These are phyloP conservation scores for Drosophila kurseongensis DNA, from an alignment of 1,140 invertebrate genomes.

Conservation along the genomic window DNA sequence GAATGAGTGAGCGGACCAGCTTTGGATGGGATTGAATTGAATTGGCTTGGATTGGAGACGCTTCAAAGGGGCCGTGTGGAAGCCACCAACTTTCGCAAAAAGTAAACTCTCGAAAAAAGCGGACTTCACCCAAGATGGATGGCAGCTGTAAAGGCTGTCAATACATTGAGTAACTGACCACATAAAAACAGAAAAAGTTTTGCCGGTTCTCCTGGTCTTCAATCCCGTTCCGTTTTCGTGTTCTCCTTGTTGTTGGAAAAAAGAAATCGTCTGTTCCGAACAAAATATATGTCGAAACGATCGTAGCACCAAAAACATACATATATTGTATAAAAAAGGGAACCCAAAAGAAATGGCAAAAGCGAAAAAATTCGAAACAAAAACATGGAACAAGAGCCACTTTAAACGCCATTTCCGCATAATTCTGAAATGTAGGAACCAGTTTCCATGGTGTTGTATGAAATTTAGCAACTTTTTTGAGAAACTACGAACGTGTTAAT, in stretches of 20 bases:
- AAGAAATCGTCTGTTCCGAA: constrained; percentile 62
- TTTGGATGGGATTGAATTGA: constrained; percentile 22
- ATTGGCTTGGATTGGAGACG: constrained; percentile 1
- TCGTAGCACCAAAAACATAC: constrained; percentile 10
- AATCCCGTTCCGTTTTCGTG: constrained; percentile 24
- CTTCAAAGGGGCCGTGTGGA: constrained; percentile 35
- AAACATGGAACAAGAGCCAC: constrained; percentile 43
- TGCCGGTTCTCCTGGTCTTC: constrained; percentile 23
- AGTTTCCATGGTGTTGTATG: constrained; percentile 55
- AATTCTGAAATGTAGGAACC: constrained; percentile 70
- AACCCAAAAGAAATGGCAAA: constrained; percentile 34
- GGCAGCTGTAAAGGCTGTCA: constrained; percentile 54
- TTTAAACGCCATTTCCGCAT: constrained; percentile 72
- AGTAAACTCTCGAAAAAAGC: constrained; percentile 17
- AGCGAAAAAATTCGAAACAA: constrained; percentile 28
- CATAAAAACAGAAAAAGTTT: constrained; percentile 26
- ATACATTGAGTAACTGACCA: constrained; percentile 55
- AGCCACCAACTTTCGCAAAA: constrained; percentile 50
- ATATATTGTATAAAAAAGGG: constrained; percentile 13
- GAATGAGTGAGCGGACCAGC: constrained; percentile 60
- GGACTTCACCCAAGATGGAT: constrained; percentile 35
- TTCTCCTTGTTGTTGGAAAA: constrained; percentile 29
- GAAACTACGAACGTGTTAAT: constrained; percentile 61
- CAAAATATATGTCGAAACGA: constrained; percentile 47
- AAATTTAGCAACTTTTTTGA: constrained; percentile 47